phyloP scores from a whole-genome alignment of 2,888 invertebrate species.

The Orchesella flavescens region DNA sequence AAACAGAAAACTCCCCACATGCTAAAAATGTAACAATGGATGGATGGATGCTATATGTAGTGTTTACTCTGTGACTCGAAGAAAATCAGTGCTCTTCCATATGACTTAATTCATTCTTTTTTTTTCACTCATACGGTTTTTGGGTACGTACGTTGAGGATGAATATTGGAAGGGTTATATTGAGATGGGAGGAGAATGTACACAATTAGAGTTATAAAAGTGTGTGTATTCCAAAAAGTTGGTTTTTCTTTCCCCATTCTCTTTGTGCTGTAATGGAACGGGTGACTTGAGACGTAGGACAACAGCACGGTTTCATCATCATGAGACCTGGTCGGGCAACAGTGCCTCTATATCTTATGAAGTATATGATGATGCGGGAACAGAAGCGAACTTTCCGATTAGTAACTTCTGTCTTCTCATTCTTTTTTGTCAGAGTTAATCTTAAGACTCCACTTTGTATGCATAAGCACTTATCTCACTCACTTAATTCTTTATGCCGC shows the following conservation, averaged over 20 bases:
- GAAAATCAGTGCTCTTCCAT: slow-evolving; percentile 1
- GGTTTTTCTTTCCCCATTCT: neutral
- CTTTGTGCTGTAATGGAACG: slow-evolving; percentile 8
- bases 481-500: slow-evolving; percentile 22
- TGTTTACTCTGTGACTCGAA: neutral
- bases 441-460: slow-evolving; percentile 27
- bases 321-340: neutral
- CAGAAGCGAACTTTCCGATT: slow-evolving; percentile 9
- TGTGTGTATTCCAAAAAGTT: no score
- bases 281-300: neutral
- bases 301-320: neutral
- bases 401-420: slow-evolving; percentile 20
- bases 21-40: no score
- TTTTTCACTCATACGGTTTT: neutral
- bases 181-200: neutral
- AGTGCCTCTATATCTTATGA: neutral
- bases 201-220: neutral
- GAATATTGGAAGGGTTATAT: neutral
- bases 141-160: neutral
- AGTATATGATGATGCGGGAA: neutral
- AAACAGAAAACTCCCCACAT: no score
- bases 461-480: slow-evolving; percentile 20
- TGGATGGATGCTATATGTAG: no score
- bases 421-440: slow-evolving; percentile 8
- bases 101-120: slow-evolving; percentile 1